Evolutionary conservation across 2,888 invertebrate genomes (phyloP).

Genomic region (Choreutis nemorana): DNA sequence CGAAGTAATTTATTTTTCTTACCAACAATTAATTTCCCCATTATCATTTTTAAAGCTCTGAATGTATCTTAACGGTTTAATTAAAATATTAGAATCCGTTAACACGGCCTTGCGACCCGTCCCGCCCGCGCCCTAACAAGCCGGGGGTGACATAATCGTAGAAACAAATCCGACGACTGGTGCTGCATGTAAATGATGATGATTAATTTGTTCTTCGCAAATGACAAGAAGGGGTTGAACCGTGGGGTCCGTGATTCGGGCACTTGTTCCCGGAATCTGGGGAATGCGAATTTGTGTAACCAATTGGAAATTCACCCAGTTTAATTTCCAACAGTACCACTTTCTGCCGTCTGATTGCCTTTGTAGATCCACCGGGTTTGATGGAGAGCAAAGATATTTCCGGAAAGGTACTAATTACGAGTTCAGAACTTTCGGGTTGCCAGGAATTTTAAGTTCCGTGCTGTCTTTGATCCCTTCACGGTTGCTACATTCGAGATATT

Average conservation of each 20-base stretch:
- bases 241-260: constrained; percentile 45
- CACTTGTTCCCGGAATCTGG: constrained; percentile 47
- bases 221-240: constrained; percentile 64
- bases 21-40: too few species aligned
- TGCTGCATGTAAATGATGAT: constrained; percentile 66
- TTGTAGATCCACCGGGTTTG: constrained; percentile 48
- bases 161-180: constrained; percentile 65
- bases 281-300: constrained; percentile 31
- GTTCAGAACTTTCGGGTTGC: constrained; percentile 11
- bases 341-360: constrained; percentile 55
- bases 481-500: too few species aligned
- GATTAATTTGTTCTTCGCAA: constrained; percentile 64
- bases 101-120: constrained; percentile 48
- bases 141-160: constrained; percentile 61
- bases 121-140: constrained; percentile 45
- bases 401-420: constrained; percentile 57
- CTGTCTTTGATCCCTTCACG: constrained; percentile 32
- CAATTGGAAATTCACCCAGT: constrained; percentile 41
- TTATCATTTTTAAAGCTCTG: too few species aligned
- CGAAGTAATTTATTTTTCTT: too few species aligned
- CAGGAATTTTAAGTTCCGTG: constrained; percentile 27
- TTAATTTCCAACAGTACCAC: constrained; percentile 47
- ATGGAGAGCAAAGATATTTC: constrained; percentile 60
- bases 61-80: too few species aligned
- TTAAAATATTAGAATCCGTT: constrained; percentile 42